Base-by-base conservation (phyloP, 2,888 invertebrate species). In the Hydraecia micacea region DNA sequence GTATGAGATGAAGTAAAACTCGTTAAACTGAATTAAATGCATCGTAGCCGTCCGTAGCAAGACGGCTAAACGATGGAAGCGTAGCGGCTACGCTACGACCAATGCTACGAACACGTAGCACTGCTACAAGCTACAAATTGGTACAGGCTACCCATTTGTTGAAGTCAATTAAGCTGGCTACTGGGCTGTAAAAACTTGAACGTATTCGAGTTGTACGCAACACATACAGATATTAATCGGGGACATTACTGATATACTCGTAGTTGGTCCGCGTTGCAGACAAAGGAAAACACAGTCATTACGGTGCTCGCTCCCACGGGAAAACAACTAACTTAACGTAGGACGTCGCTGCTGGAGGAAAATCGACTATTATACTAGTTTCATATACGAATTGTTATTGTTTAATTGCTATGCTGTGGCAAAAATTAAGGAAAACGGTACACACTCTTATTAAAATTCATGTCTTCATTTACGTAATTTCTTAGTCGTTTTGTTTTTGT, bases 201-300 rank as follows among this genome's bases (percentile, higher is more conserved):
- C 79, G 81, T 83, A 77, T 87, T 79, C 74, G 90, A 89, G 81
- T 87, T 79, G 74, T 79, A 88, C 88, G 87, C 87, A 90, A 88
- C 84, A 85, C 81, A 90, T 32, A 80, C 86, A 87, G 87, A 92
- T 92, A 93, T 92, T 92, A 93, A 93, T 93, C 89, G 90, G 81
- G 85, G 77, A 87, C 91, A 92, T 92, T 92, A 93, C 86, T 81
- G 78, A 84, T 83, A 84, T 89, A 84, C 87, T 88, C 84, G 80
- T 83, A 83, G 79, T 76, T 73, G 87, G 79, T 78, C 86, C 80
- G 70, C 77, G 86, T 58, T 81, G 81, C 84, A 91, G 86, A 92
- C 91, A 93, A 92, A 93, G 91, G 90, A 90, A 91, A 93, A 92
- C 90, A 92, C 86, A 90, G 91, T 89, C 91, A 93, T 94, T 94